These are phyloP conservation scores for Calephelis virginiensis DNA, from an alignment of 1,140 invertebrate species.

Conservation along the genomic window DNA sequence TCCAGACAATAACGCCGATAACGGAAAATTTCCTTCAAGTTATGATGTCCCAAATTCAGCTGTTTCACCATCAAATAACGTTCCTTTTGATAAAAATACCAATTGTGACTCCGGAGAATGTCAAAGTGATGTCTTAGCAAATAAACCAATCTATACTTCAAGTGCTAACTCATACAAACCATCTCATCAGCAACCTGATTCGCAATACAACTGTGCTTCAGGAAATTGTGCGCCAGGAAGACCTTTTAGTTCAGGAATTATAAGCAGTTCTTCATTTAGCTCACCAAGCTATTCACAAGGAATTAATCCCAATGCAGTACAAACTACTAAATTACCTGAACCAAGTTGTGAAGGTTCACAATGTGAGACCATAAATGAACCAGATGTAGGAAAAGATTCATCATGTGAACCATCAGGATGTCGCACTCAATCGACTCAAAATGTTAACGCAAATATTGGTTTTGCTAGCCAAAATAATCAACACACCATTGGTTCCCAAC, in stretches of 20 bases:
- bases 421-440: neutral
- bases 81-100: neutral
- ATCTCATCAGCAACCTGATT: neutral
- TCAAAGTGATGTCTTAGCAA: neutral
- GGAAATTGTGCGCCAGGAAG: conserved; percentile 23
- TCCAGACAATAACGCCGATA: conserved; percentile 23
- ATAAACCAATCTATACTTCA: neutral
- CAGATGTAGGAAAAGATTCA: conserved; percentile 13
- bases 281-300: conserved; percentile 6
- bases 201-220: conserved; percentile 24
- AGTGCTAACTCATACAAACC: neutral
- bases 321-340: conserved; percentile 16
- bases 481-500: neutral
- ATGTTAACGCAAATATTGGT: neutral
- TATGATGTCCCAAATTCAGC: conserved; percentile 53
- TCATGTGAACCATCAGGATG: conserved; percentile 15
- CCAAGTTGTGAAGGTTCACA: conserved; percentile 26
- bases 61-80: neutral
- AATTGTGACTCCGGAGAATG: conserved; percentile 4
- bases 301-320: conserved; percentile 1
- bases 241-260: conserved; percentile 2
- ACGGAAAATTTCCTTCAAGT: conserved; percentile 39
- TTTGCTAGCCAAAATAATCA: neutral
- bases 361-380: conserved; percentile 28
- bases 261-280: conserved; percentile 19